Evolutionary conservation across 2,888 invertebrate genomes (phyloP).

Genomic region (Pterostichus niger): DNA sequence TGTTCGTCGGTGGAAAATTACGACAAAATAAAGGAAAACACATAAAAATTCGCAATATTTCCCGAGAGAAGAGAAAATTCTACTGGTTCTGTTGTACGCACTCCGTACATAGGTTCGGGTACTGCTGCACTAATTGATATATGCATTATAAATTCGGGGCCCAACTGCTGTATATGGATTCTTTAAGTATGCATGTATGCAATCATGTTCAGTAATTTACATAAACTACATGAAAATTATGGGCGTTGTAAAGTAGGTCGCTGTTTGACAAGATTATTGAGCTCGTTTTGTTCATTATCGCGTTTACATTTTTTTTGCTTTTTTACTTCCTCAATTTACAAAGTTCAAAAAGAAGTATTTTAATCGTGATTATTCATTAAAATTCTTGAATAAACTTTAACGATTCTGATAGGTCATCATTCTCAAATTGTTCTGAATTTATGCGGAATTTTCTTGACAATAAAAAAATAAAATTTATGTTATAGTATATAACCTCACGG

Average conservation of each 20-base stretch:
- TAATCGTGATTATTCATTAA: no score
- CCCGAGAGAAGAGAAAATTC: conserved; percentile 47
- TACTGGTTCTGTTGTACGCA: not conserved
- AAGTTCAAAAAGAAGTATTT: not conserved
- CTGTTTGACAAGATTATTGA: conserved; percentile 8
- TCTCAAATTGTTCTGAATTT: no score
- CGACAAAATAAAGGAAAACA: conserved; percentile 63
- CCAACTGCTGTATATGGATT: conserved; percentile 57
- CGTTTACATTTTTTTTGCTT: not conserved
- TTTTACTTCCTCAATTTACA: not conserved
- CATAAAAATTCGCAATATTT: conserved; percentile 65
- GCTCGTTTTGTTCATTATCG: not conserved
- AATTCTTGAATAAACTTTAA: no score
- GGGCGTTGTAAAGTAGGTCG: not conserved
- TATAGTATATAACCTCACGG: no score
- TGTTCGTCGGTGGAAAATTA: conserved; percentile 58
- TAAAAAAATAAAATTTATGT: no score
- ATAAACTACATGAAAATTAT: conserved; percentile 50
- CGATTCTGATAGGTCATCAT: no score
- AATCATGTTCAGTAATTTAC: conserved; percentile 68
- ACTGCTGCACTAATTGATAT: conserved; percentile 69
- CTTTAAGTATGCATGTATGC: conserved; percentile 67
- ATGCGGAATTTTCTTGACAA: no score
- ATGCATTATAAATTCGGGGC: conserved; percentile 69
- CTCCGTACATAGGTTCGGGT: not conserved